phyloP scores from a whole-genome alignment of 2,888 invertebrate genomes.

The Eulithis prunata region DNA sequence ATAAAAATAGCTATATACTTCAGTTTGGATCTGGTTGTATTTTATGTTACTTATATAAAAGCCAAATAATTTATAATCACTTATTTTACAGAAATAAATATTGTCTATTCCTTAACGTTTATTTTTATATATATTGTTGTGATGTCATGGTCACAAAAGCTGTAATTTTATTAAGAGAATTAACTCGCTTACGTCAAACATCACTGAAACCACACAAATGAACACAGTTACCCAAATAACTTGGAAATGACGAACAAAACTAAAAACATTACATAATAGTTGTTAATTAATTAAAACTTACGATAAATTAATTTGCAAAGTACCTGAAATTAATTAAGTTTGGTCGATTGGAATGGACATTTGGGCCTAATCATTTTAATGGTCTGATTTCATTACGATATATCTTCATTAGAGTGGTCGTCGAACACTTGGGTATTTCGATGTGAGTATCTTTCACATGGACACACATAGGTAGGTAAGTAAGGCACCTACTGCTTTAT shows the following conservation, averaged over 20 bases:
- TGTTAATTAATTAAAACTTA: conserved; percentile 24
- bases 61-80: too few species aligned
- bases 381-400: conserved; percentile 23
- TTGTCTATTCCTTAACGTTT: too few species aligned
- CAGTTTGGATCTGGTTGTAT: too few species aligned
- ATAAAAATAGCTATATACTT: background rate
- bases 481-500: too few species aligned
- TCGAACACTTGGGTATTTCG: background rate
- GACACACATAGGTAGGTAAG: too few species aligned
- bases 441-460: background rate
- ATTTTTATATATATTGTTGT: too few species aligned
- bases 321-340: conserved; percentile 32
- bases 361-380: conserved; percentile 25
- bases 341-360: conserved; percentile 24
- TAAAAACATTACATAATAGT: conserved; percentile 6
- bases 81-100: too few species aligned
- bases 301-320: conserved; percentile 26
- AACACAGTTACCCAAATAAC: background rate
- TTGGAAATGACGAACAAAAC: conserved; percentile 8
- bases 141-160: too few species aligned
- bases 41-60: too few species aligned
- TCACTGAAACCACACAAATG: too few species aligned
- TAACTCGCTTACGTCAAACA: too few species aligned
- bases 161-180: too few species aligned
- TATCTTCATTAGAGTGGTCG: background rate